These are phyloP conservation scores for Tympanuchus pallidicinctus DNA, from an alignment of 2,113 vertebrate genomes.

Conservation along the genomic window DNA sequence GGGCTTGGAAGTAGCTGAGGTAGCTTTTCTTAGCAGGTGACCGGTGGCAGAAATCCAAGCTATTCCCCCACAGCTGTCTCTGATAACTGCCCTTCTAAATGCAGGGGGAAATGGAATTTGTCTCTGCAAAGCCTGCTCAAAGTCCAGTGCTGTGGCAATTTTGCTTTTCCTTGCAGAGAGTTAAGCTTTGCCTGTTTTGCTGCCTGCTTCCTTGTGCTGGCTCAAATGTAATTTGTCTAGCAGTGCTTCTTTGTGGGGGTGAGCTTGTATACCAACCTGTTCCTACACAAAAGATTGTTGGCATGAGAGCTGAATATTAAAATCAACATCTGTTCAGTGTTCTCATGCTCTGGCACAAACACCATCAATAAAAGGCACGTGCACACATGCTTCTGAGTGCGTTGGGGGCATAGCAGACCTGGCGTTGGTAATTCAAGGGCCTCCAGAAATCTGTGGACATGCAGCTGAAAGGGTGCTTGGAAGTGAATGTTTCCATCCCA, in stretches of 20 bases:
- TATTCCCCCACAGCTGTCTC: background rate
- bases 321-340: slow-evolving; percentile 24
- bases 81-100: background rate
- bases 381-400: background rate
- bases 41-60: background rate
- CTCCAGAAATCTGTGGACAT: background rate
- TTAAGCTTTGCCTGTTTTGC: slow-evolving; percentile 17
- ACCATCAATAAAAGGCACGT: background rate
- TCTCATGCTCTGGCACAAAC: background rate
- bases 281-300: slow-evolving; percentile 11
- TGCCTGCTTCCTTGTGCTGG: background rate
- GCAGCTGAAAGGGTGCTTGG: background rate
- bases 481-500: background rate
- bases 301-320: slow-evolving; percentile 10
- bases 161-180: slow-evolving; percentile 15
- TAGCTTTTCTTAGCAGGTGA: background rate
- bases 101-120: slow-evolving; percentile 10
- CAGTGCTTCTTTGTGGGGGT: background rate
- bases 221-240: background rate
- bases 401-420: background rate
- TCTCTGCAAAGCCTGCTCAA: slow-evolving; percentile 45
- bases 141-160: slow-evolving; percentile 37
- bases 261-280: slow-evolving; percentile 40
- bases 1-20: background rate
- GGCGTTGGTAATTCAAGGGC: background rate